phyloP scores from a whole-genome alignment of 2,113 vertebrate genomes.

The Cyprinodon brontotheroides region DNA sequence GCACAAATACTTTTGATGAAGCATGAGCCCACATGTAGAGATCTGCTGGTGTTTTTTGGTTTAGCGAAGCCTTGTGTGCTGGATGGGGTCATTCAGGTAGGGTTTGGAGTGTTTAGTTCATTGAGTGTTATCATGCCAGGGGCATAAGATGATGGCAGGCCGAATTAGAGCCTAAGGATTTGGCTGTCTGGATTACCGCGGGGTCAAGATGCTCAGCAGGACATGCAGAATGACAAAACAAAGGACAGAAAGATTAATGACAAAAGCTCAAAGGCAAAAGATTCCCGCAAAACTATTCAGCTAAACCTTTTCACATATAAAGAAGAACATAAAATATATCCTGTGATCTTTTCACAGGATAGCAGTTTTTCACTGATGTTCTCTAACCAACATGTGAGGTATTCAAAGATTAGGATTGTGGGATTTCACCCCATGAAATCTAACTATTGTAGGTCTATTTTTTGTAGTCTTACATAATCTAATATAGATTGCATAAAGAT shows the following conservation, averaged over 20 bases:
- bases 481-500: not conserved
- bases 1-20: slow-evolving; percentile 50
- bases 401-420: not conserved
- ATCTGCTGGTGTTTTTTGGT: slow-evolving; percentile 19
- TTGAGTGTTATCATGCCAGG: slow-evolving; percentile 7
- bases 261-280: slow-evolving; percentile 5
- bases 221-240: slow-evolving; percentile 11
- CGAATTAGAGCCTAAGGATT: slow-evolving; percentile 36
- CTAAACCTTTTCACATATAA: not conserved
- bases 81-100: slow-evolving; percentile 36
- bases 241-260: not conserved
- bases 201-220: slow-evolving; percentile 19
- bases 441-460: not conserved
- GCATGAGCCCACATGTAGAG: slow-evolving; percentile 12
- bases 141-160: slow-evolving; percentile 5
- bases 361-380: not conserved
- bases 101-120: slow-evolving; percentile 25
- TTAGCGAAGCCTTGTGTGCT: slow-evolving; percentile 22
- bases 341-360: not conserved
- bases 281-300: not conserved
- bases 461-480: not conserved
- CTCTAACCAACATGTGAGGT: not conserved
- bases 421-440: not conserved
- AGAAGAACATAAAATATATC: no score
- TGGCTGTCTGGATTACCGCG: slow-evolving; percentile 23